Percentiles rank a stretch among this genome's conserved stretches.
Conservation (phyloP, 2,113 vertebrate genomes). For the Salvelinus alpinus region DNA sequence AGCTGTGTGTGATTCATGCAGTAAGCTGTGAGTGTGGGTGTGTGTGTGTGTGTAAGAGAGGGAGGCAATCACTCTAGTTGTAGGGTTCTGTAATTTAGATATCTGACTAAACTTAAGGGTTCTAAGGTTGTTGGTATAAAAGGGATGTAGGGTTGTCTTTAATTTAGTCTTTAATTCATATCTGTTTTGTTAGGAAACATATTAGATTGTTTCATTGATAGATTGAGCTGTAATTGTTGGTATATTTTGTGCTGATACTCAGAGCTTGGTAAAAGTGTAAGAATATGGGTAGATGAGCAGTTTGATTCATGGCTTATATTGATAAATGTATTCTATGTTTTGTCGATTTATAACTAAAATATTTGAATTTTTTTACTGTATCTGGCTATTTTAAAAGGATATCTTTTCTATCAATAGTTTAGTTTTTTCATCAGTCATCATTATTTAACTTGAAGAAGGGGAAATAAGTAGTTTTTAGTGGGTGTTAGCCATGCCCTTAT, state of each 20-base stretch:
- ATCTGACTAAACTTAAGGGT: constrained; percentile 13
- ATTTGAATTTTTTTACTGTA: not conserved
- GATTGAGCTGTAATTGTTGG: not conserved
- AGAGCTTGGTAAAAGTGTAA: not conserved
- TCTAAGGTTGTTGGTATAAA: constrained; percentile 13
- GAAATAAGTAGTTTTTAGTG: not conserved
- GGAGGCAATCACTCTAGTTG: constrained; percentile 26
- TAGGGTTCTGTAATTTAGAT: constrained; percentile 16
- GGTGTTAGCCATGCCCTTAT: constrained; percentile 35
- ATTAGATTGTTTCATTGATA: not conserved
- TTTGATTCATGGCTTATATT: not conserved
- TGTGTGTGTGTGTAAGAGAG: constrained; percentile 6
- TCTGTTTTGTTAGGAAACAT: not conserved
- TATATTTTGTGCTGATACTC: not conserved
- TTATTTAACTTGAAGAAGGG: not conserved
- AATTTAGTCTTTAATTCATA: not conserved
- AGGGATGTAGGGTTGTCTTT: not conserved
- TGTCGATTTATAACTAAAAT: not conserved
- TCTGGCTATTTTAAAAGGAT: not conserved
- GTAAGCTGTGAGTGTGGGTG: constrained; percentile 27
- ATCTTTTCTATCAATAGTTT: not conserved
- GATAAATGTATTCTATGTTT: not conserved
- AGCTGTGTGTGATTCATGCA: constrained; percentile 58
- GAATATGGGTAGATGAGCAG: not conserved
- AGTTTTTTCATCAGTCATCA: not conserved